A percentile compares a stretch with the other conserved stretches of the same genome.
These are phyloP conservation scores for Pseudobourletiella spinata DNA, from an alignment of 1,140 invertebrate genomes.

Conservation along the genomic window DNA sequence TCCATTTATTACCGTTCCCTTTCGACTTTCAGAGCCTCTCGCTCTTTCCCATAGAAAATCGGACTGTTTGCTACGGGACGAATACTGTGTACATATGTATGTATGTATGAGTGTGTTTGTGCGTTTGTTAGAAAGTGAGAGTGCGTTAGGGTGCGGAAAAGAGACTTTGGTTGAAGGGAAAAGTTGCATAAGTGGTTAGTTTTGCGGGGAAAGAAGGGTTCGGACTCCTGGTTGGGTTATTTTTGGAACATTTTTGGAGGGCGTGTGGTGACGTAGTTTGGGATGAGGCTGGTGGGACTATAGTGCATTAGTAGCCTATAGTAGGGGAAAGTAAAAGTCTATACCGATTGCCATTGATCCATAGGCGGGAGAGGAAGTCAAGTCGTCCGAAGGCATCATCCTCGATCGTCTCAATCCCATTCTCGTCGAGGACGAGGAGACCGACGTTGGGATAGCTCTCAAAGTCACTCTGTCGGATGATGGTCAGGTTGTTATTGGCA, in stretches of 20 bases:
- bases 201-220: neutral
- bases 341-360: slow-evolving; percentile 62
- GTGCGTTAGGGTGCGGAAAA: no score
- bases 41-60: neutral
- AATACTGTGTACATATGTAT: no score
- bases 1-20: slow-evolving; percentile 10
- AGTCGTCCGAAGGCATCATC: slow-evolving; percentile 75
- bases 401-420: slow-evolving; percentile 64
- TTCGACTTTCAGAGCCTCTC: neutral
- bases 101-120: no score
- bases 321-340: no score
- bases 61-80: no score
- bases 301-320: no score
- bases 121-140: no score
- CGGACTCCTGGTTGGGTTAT: neutral
- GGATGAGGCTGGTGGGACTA: no score
- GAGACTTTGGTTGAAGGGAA: no score
- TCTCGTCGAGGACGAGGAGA: slow-evolving; percentile 69
- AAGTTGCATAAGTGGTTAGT: no score
- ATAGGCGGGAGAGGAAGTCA: slow-evolving; percentile 65
- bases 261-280: no score
- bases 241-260: no score
- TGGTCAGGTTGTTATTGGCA: slow-evolving; percentile 61
- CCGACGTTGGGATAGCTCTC: slow-evolving; percentile 78
- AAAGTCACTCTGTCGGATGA: slow-evolving; percentile 71